Conservation (phyloP, 2,113 vertebrate genomes). For the Fregata magnificens region DNA sequence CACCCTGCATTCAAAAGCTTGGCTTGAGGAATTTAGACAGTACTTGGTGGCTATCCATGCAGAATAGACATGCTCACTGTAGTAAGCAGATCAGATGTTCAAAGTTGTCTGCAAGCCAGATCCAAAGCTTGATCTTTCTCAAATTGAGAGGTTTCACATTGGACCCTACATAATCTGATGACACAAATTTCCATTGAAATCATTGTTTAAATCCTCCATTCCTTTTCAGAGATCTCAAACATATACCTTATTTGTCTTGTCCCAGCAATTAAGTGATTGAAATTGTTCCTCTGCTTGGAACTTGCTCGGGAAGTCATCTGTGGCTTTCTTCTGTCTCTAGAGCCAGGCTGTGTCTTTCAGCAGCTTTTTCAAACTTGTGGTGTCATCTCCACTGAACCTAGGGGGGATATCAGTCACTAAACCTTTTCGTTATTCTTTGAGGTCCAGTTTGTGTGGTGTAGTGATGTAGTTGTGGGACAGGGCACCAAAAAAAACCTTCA, state of each 20-base stretch:
- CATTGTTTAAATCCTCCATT: background rate
- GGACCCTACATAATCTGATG: background rate
- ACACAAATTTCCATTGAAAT: background rate
- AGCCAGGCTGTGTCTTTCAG: background rate
- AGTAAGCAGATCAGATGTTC: background rate
- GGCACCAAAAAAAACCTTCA: background rate
- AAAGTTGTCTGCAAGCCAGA: background rate
- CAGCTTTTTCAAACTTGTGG: background rate
- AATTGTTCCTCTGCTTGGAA: background rate
- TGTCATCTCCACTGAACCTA: background rate
- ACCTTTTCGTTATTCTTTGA: background rate
- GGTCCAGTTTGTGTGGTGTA: background rate
- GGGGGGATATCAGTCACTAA: background rate
- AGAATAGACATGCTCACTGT: background rate
- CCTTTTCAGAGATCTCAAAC: background rate
- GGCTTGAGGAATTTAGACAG: background rate
- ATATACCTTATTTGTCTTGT: background rate
- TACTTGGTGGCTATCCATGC: background rate
- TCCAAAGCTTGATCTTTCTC: background rate
- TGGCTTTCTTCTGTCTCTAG: background rate
- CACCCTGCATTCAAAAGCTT: background rate
- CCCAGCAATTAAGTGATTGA: background rate
- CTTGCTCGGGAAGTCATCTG: background rate
- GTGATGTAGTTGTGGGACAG: background rate
- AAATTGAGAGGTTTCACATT: background rate